Evolutionary conservation across 2,113 vertebrate species (phyloP).

Genomic region (Eurypyga helias): DNA sequence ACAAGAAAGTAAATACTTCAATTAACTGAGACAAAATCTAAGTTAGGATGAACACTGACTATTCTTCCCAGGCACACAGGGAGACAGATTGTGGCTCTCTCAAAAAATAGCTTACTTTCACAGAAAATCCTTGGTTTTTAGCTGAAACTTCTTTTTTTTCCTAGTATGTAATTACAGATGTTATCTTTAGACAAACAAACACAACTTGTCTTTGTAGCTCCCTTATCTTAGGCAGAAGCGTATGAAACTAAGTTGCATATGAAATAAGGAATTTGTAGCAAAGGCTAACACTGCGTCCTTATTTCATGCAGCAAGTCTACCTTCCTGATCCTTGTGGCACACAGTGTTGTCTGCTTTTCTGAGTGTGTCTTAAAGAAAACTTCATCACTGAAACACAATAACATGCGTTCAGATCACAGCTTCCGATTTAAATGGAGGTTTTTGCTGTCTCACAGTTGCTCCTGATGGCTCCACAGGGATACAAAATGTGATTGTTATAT

Average conservation of each 20-base stretch:
- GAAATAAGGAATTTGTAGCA: background rate
- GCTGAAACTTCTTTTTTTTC: background rate
- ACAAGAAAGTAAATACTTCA: background rate
- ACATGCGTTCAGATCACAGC: background rate
- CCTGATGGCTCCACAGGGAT: background rate
- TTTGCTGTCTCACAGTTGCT: conserved; percentile 20
- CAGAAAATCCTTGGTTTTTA: background rate
- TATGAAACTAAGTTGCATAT: background rate
- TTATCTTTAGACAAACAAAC: background rate
- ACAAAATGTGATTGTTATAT: conserved; percentile 27
- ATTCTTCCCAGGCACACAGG: background rate
- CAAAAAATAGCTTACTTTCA: conserved; percentile 20
- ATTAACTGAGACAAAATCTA: background rate
- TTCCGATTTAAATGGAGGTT: background rate
- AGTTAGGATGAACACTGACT: background rate
- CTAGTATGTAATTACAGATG: background rate
- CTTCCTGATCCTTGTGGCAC: background rate
- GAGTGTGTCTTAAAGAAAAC: background rate
- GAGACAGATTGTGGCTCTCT: background rate
- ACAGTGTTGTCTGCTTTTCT: background rate
- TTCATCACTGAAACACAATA: background rate
- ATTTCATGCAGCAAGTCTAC: background rate
- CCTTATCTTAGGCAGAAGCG: background rate
- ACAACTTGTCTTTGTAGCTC: background rate
- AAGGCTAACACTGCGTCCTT: background rate